phyloP scores from a whole-genome alignment of 2,797 vertebrate species.

The Psittacula derbiana region DNA sequence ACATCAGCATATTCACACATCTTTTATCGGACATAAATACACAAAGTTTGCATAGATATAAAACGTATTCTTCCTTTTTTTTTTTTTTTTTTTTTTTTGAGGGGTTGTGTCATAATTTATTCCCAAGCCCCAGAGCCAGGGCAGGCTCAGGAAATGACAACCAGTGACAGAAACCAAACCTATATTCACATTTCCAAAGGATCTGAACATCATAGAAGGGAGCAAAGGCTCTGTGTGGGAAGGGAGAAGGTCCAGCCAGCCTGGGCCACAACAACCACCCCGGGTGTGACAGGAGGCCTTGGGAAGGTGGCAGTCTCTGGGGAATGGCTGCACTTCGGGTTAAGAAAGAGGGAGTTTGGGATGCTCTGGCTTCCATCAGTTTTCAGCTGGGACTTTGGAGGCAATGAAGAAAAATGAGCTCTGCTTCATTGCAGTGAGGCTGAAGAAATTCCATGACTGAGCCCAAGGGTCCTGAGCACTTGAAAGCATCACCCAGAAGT shows the following conservation, averaged over 20 bases:
- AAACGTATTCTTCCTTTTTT: constrained; percentile 52
- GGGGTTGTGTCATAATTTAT: constrained; percentile 1
- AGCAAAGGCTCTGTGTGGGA: not conserved
- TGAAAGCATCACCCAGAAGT: not conserved
- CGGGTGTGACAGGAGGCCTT: not conserved
- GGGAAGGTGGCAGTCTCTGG: not conserved
- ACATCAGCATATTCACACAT: constrained; percentile 94
- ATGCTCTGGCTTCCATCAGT: not conserved
- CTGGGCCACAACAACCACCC: accelerated
- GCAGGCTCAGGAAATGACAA: constrained; percentile 1
- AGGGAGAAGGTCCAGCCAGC: not conserved
- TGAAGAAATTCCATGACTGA: not conserved
- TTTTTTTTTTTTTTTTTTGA: too few species aligned
- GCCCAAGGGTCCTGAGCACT: not conserved
- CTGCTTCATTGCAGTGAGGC: not conserved
- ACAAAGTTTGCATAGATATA: constrained; percentile 73
- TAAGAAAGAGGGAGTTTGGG: not conserved
- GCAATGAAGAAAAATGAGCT: not conserved
- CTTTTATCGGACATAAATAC: constrained; percentile 94
- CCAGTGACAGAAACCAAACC: not conserved
- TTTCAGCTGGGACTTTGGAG: not conserved
- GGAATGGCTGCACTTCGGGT: not conserved
- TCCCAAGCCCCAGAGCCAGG: constrained; percentile 39
- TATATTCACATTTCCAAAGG: constrained; percentile 77
- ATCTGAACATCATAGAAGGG: constrained; percentile 36